Conservation (phyloP, 2,888 invertebrate species). For the Drosophila affinis region DNA sequence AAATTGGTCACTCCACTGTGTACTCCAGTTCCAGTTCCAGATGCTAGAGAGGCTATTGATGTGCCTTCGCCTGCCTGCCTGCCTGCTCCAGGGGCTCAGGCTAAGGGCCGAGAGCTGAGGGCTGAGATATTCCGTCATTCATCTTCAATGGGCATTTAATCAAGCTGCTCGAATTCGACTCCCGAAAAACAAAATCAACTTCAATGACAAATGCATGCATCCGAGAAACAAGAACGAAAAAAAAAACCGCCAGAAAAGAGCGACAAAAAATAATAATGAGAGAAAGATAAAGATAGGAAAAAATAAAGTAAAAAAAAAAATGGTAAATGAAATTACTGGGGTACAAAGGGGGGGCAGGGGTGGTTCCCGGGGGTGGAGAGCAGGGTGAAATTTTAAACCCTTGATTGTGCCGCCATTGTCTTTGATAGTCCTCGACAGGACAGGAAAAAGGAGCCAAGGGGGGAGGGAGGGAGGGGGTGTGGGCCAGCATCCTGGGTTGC, state of each 20-base stretch:
- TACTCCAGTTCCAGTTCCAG: constrained; percentile 66
- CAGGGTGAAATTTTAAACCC: constrained; percentile 76
- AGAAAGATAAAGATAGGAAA: constrained; percentile 19
- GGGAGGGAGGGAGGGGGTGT: background rate
- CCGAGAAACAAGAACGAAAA: constrained; percentile 23
- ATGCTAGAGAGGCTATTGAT: constrained; percentile 27
- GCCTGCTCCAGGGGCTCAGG: no score
- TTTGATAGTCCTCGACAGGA: constrained; percentile 59
- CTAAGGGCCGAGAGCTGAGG: no score
- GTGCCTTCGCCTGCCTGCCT: background rate
- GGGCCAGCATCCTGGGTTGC: constrained; percentile 43
- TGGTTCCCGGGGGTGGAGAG: background rate
- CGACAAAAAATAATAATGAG: constrained; percentile 39
- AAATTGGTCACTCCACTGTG: constrained; percentile 38
- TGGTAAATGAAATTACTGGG: constrained; percentile 75
- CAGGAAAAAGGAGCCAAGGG: constrained; percentile 1
- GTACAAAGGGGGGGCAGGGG: constrained; percentile 10
- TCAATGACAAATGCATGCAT: constrained; percentile 71
- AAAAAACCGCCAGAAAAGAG: background rate
- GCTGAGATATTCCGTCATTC: constrained; percentile 40
- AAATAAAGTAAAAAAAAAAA: constrained; percentile 44
- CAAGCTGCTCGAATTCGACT: constrained; percentile 51
- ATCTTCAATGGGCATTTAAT: constrained; percentile 67
- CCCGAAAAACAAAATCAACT: constrained; percentile 37
- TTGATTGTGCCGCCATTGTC: constrained; percentile 76